Evolutionary conservation across 1,140 invertebrate genomes (phyloP), one percentile per base, ranked within the genome.

Genomic region (Drosophila burlai): DNA sequence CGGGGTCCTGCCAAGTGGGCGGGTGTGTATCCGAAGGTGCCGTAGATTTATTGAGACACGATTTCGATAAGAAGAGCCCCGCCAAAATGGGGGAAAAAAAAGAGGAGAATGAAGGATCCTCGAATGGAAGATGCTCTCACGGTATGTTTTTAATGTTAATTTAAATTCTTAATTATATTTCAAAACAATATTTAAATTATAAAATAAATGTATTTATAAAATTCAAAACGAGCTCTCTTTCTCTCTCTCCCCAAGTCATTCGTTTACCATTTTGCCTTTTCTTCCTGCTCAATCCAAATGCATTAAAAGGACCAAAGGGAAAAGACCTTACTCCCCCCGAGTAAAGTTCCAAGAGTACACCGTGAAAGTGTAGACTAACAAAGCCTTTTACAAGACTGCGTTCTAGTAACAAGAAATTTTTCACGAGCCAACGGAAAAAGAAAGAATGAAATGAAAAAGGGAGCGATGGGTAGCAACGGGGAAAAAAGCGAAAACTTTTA

Each of bases 11-110:
- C 47, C 42, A 71, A 54, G 46, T 73, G 71, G 71, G 71, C 71
- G 71, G 71, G 38, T 61, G 68, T 52, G 60, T 69, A 61, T 81
- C n/a, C 46, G 43, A 73, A 78, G 83, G 64, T 77, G 62, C 69
- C 80, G 52, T 73, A 90, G 84, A 87, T 87, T 87, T 87, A 87
- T 90, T 87, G 84, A 72, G 81, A 87, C 84, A 87, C 81, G 84
- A 87, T 80, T 84, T 84, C 85, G 85, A 87, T 87, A 87, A 87
- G 84, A 71, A 72, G 43, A 43, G 45, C 40, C 54, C 34, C 58
- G 40, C 64, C 43, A 54, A 77, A 77, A 77, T 61, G 49, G 45
- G 45, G 8, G 78, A 57, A 55, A 58, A 54, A 31, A 55, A 36
- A 36, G 16, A 1, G 2, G 9, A 24, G 7, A 11, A 21, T 26